These are phyloP conservation scores for Cactoblastis cactorum DNA, from an alignment of 2,888 invertebrate species.

Conservation along the genomic window DNA sequence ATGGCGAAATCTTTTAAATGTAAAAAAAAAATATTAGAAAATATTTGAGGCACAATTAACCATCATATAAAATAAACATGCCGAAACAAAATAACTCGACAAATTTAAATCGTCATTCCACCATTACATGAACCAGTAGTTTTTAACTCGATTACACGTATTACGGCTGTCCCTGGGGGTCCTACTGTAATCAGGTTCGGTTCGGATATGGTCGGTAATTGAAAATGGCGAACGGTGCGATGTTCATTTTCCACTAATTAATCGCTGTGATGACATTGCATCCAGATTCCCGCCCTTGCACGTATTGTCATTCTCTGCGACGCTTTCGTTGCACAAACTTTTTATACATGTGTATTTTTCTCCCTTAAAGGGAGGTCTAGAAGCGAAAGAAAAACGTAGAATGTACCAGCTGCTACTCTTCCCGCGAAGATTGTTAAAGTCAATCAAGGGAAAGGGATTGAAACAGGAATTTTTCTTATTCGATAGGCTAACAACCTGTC, in stretches of 20 bases:
- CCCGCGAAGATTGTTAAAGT: too few relatives aligned
- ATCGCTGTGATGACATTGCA: constrained; percentile 70
- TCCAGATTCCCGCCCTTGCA: constrained; percentile 34
- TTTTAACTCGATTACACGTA: constrained; percentile 53
- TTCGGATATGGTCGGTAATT: constrained; percentile 63
- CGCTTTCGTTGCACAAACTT: too few relatives aligned
- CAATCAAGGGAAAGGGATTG: too few relatives aligned
- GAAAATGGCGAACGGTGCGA: constrained; percentile 70
- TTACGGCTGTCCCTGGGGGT: constrained; percentile 55
- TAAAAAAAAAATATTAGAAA: too few relatives aligned
- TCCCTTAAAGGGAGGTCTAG: too few relatives aligned
- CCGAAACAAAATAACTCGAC: background rate
- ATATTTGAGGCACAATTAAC: too few relatives aligned
- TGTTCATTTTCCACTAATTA: constrained; percentile 78
- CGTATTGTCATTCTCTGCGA: constrained; percentile 35
- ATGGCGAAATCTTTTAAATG: too few relatives aligned
- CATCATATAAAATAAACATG: background rate
- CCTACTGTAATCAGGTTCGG: constrained; percentile 56
- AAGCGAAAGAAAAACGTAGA: too few relatives aligned
- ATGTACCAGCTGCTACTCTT: too few relatives aligned
- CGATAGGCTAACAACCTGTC: too few relatives aligned
- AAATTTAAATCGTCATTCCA: background rate
- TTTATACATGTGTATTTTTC: too few relatives aligned
- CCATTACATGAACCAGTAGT: constrained; percentile 40
- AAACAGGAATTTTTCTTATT: too few relatives aligned